Conservation (phyloP, 2,113 vertebrate genomes). For the Tautogolabrus adspersus region DNA sequence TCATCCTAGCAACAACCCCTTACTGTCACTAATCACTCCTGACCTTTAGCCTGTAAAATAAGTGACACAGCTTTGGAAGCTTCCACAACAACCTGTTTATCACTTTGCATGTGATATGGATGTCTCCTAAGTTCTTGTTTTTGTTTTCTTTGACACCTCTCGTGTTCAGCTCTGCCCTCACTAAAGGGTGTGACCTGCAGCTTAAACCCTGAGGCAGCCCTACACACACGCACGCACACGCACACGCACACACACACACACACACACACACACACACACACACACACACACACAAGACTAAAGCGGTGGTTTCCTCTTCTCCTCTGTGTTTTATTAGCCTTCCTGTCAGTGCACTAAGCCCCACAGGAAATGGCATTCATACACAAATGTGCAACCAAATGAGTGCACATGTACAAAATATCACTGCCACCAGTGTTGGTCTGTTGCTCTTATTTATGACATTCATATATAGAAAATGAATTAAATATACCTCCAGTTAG, state of each 20-base stretch:
- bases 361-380: constrained; percentile 78
- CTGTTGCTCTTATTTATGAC: too few species aligned
- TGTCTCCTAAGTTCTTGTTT: constrained; percentile 9
- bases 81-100: constrained; percentile 11
- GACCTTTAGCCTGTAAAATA: constrained; percentile 5
- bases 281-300: constrained; percentile 41
- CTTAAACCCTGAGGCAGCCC: constrained; percentile 37
- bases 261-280: constrained; percentile 24
- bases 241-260: constrained; percentile 2
- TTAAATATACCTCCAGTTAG: background rate
- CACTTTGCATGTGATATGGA: background rate
- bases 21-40: constrained; percentile 1
- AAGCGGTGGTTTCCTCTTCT: constrained; percentile 78
- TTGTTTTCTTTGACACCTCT: constrained; percentile 38
- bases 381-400: constrained; percentile 52
- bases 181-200: constrained; percentile 45
- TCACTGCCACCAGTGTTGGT: background rate
- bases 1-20: background rate
- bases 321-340: constrained; percentile 76
- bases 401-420: constrained; percentile 10
- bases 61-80: background rate
- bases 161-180: constrained; percentile 41
- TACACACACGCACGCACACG: constrained; percentile 2
- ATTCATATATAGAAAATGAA: too few species aligned
- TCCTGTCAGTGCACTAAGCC: constrained; percentile 78